Conservation (phyloP, 2,888 invertebrate genomes). For the Piscicola geometra region DNA sequence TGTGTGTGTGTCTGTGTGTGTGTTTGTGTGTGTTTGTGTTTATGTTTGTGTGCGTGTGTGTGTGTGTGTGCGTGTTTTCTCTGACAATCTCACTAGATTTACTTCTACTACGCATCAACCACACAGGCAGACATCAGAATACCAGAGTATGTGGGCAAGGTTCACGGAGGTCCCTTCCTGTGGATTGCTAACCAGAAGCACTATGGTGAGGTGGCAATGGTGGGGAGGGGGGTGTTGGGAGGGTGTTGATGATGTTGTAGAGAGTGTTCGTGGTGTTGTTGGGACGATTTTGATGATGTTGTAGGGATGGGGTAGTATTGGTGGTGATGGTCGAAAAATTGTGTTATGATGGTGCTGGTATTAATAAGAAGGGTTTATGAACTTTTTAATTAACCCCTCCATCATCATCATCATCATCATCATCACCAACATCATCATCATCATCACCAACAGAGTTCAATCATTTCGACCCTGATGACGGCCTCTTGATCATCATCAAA, state of each 20-base stretch:
- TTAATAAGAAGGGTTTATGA: not conserved
- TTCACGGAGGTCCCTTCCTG: conserved; percentile 46
- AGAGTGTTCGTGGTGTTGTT: not conserved
- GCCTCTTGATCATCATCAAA: conserved; percentile 43
- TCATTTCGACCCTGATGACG: conserved; percentile 46
- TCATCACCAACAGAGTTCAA: conserved; percentile 42
- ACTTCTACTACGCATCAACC: not conserved
- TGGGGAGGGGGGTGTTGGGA: not conserved
- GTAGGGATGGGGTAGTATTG: not conserved
- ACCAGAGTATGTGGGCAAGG: conserved; percentile 45
- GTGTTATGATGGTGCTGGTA: conserved; percentile 13
- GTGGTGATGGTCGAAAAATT: not conserved
- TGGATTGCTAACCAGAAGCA: conserved; percentile 46
- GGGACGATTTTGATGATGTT: conserved; percentile 13
- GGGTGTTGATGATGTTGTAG: not conserved
- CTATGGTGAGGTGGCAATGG: conserved; percentile 42
- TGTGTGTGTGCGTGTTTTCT: no score
- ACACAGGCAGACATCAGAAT: conserved; percentile 43
- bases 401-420: conserved; percentile 34
- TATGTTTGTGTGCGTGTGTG: not conserved
- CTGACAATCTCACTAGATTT: not conserved
- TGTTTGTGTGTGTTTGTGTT: not conserved
- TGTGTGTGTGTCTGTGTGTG: not conserved
- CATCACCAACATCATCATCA: conserved; percentile 24
- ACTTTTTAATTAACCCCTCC: conserved; percentile 15